Evolutionary conservation across 1,140 invertebrate genomes (phyloP), one percentile per base, ranked within the genome.

Genomic region (Zophobas morio): DNA sequence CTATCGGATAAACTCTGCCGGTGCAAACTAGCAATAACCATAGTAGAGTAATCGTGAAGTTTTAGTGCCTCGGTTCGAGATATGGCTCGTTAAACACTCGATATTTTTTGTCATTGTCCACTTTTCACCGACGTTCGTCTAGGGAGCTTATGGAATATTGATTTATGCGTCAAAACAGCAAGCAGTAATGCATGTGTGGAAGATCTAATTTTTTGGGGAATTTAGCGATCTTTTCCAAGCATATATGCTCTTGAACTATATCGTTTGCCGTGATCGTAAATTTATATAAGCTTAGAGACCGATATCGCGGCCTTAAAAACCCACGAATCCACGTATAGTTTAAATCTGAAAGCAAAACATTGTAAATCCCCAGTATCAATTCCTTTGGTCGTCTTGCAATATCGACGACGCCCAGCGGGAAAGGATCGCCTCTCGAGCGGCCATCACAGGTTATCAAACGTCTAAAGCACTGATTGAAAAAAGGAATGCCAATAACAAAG

Each of bases 401-500:
- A 66, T 66, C 60, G 60, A 66, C 60, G 39, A 66, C 60, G 20
- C 60, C 60, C 60, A 66, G 60, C 60, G 60, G 60, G 60, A 66
- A 47, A 66, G 60, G 60, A 66, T 66, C 60, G 60, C 60, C 39
- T 66, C 60, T 66, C 39, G 60, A 66, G 39, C 60, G 60, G 60
- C 60, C 60, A 66, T 66, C 60, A 66, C 39, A 66, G 60, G 60
- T 66, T 66, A 66, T 66, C 60, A 66, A 47, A 66, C 60, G 60
- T 66, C 60, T 66, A 66, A 36, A 66, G 60, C 60, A 42, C 60
- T 66, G 60, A 66, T 66, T 66, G 60, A 66, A 66, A 66, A 66
- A 66, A 66, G 49, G 51, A 57, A 73, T 73, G 71, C 51, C 71
- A 73, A 56, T 53, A 51, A 73, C 49, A 73, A 53, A 54, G 71